These are phyloP conservation scores for Clarias magur DNA, from an alignment of 2,113 vertebrate genomes.

Conservation along the genomic window DNA sequence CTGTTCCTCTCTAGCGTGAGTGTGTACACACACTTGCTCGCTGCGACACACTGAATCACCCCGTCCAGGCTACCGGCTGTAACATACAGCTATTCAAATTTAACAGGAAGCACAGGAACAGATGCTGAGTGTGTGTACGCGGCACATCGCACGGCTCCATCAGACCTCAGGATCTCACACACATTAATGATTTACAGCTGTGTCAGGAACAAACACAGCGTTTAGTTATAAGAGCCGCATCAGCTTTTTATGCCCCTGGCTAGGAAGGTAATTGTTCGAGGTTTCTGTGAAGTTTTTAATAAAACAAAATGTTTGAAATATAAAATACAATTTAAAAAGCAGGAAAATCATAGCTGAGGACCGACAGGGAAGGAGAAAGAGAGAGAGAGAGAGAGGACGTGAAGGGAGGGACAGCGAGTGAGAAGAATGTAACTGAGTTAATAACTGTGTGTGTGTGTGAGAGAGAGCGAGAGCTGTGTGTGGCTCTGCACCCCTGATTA, in stretches of 20 bases:
- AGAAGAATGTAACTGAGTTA: too few species aligned
- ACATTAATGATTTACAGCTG: background rate
- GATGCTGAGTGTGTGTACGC: background rate
- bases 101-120: background rate
- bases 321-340: background rate
- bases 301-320: background rate
- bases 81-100: background rate
- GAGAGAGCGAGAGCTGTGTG: background rate
- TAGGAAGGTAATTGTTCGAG: background rate
- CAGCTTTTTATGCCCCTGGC: background rate
- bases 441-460: background rate
- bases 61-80: too few species aligned
- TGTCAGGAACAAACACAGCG: background rate
- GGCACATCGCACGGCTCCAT: background rate
- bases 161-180: too few species aligned
- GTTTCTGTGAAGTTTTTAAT: background rate
- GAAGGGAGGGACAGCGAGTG: background rate
- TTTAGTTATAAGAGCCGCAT: background rate
- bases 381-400: constrained; percentile 3
- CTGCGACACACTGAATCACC: too few species aligned
- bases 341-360: background rate
- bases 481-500: constrained; percentile 40
- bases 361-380: background rate
- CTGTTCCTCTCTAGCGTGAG: too few species aligned
- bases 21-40: too few species aligned